Percentiles rank a stretch among this genome's conserved stretches.
Conservation (phyloP, 2,797 vertebrate species). For the Oreortyx pictus region DNA sequence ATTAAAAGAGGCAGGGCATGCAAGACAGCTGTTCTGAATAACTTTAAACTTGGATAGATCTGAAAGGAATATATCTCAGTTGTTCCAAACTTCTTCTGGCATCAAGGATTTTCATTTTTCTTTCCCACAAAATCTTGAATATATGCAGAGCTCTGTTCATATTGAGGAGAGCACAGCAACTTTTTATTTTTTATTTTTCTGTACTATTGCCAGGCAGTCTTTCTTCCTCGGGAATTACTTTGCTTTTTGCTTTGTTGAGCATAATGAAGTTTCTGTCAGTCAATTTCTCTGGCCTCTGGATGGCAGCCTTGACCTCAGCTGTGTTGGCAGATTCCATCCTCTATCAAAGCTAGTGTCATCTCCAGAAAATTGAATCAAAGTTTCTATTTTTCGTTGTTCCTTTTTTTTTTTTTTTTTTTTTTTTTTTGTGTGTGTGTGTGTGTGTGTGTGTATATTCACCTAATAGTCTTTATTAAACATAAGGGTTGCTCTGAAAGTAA, state of each 20-base stretch:
- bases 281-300: not conserved
- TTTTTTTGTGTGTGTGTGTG: too few species aligned
- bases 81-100: not conserved
- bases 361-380: not conserved
- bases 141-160: not conserved
- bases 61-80: not conserved
- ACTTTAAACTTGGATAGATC: not conserved
- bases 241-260: not conserved
- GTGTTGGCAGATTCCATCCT: not conserved
- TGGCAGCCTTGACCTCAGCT: not conserved
- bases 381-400: not conserved
- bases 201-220: accelerated
- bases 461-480: not conserved
- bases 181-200: not conserved
- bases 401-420: too few species aligned
- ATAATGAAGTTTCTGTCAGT: not conserved
- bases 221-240: not conserved
- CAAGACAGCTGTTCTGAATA: not conserved
- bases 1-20: not conserved
- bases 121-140: not conserved
- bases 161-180: not conserved
- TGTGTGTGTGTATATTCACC: too few species aligned
- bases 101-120: not conserved
- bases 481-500: too few species aligned
- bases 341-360: not conserved